A percentile compares a stretch with the other conserved stretches of the same genome.
phyloP scores from a whole-genome alignment of 1,140 invertebrate species.

The Heliothis virescens region DNA sequence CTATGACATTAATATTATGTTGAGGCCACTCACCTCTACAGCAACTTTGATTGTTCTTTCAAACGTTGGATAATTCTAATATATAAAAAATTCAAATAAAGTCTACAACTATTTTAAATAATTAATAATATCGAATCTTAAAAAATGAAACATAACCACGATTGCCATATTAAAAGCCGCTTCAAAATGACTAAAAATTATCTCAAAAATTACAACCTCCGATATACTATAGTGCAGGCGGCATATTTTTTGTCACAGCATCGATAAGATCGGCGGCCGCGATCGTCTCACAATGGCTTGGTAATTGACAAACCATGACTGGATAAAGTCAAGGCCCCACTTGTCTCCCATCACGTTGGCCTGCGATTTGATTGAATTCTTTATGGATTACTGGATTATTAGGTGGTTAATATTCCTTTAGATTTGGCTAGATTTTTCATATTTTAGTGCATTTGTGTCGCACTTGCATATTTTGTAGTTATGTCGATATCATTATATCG shows the following conservation, averaged over 20 bases:
- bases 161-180: background rate
- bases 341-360: conserved; percentile 34
- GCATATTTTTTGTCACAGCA: conserved; percentile 61
- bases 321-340: conserved; percentile 65
- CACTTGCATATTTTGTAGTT: no score
- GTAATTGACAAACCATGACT: conserved; percentile 78
- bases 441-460: no score
- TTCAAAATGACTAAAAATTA: background rate
- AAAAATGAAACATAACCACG: no score
- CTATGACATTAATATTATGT: no score
- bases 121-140: no score
- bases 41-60: no score
- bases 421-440: no score
- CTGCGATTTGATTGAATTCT: conserved; percentile 49
- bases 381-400: conserved; percentile 43
- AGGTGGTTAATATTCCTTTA: background rate
- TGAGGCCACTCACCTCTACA: no score
- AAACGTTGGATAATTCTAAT: no score
- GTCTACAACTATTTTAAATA: no score
- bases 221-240: conserved; percentile 41
- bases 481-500: no score
- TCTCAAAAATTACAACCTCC: conserved; percentile 8
- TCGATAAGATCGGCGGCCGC: conserved; percentile 63
- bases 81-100: no score
- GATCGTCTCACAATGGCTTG: conserved; percentile 60